Evolutionary conservation across 2,113 vertebrate genomes (phyloP).

Genomic region (Chionis minor): DNA sequence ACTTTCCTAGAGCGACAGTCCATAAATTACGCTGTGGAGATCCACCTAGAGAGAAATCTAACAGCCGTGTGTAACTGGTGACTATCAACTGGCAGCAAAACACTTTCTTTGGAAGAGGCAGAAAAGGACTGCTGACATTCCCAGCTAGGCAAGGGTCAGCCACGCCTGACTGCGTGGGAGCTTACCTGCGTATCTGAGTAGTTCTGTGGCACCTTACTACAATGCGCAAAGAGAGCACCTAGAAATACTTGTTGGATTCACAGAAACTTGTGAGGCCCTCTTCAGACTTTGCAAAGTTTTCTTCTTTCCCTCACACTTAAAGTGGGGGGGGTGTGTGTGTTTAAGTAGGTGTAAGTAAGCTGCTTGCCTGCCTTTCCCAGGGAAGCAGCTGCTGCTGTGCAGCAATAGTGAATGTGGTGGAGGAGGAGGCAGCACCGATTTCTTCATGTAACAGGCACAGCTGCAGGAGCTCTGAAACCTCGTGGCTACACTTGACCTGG

Average conservation of each 20-base stretch:
- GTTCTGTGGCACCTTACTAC: accelerated
- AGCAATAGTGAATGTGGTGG: not conserved
- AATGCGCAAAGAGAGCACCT: not conserved
- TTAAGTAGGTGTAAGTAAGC: not conserved
- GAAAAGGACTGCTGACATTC: not conserved
- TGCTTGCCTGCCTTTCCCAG: not conserved
- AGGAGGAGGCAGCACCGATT: not conserved
- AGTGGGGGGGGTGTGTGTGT: not conserved
- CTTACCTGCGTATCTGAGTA: too few relatives aligned
- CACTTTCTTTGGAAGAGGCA: not conserved
- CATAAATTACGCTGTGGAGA: not conserved
- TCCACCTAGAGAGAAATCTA: not conserved
- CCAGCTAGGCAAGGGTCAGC: too few relatives aligned
- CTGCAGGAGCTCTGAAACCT: slow-evolving; percentile 18
- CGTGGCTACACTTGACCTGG: not conserved
- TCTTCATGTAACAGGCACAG: not conserved
- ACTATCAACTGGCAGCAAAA: not conserved
- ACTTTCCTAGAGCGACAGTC: not conserved
- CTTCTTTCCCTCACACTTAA: not conserved
- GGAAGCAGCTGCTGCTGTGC: not conserved
- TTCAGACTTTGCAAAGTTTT: not conserved
- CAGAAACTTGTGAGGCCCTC: not conserved
- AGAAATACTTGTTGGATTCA: not conserved
- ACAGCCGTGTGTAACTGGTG: not conserved
- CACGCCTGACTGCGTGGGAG: accelerated